These are phyloP conservation scores for Diplodus puntazzo DNA, from an alignment of 2,797 vertebrate species.

Conservation along the genomic window DNA sequence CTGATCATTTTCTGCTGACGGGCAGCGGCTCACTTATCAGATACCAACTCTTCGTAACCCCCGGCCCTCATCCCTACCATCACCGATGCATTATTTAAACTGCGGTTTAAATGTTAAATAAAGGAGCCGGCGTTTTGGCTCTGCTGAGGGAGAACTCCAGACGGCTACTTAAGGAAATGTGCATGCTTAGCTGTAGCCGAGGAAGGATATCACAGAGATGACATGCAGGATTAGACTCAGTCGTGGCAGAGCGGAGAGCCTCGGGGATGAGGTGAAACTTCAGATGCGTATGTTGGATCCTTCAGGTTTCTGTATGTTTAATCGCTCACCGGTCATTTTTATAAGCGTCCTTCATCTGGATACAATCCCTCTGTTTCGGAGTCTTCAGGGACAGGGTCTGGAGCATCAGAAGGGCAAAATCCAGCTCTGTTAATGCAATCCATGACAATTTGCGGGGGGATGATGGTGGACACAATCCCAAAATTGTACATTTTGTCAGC, in stretches of 20 bases:
- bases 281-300: not conserved
- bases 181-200: not conserved
- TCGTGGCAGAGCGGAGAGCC: not conserved
- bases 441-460: no score
- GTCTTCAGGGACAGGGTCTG: no score
- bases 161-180: conserved; percentile 27
- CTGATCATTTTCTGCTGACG: conserved; percentile 41
- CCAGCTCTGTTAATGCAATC: not conserved
- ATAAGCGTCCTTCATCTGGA: not conserved
- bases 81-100: conserved; percentile 35
- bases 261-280: not conserved
- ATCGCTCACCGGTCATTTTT: not conserved
- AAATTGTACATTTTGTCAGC: no score
- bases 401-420: not conserved
- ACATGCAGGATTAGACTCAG: conserved; percentile 16
- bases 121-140: not conserved
- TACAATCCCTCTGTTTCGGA: not conserved
- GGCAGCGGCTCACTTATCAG: conserved; percentile 27
- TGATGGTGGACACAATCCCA: no score
- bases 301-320: not conserved
- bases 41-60: conserved; percentile 8
- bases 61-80: not conserved
- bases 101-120: conserved; percentile 51
- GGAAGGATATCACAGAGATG: conserved; percentile 9
- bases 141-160: conserved; percentile 8